Conservation (phyloP, 1,140 invertebrate genomes). For the Anastrepha ludens region DNA sequence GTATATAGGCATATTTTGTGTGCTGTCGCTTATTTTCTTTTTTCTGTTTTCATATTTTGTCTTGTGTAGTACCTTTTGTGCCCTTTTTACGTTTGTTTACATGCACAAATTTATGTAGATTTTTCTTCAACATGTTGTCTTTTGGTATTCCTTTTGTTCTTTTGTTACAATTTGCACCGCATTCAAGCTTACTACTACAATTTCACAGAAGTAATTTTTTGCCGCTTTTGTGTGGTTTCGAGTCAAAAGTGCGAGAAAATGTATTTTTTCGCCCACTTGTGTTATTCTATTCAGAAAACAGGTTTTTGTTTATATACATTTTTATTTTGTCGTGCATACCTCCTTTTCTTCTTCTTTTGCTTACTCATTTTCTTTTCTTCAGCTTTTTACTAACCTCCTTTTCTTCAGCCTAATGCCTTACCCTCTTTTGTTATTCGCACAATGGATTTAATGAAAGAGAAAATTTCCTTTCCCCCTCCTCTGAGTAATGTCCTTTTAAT, state of each 20-base stretch:
- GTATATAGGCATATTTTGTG: background rate
- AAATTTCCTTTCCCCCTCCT: conserved; percentile 2
- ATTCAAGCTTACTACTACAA: background rate
- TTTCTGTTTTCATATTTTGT: background rate
- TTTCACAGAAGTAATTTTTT: conserved; percentile 11
- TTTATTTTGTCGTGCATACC: background rate
- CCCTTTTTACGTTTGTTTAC: conserved; percentile 14
- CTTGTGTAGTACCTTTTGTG: background rate
- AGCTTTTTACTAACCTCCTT: background rate
- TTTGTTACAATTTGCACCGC: background rate
- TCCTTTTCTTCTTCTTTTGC: background rate
- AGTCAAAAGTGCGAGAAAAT: background rate
- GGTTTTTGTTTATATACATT: background rate
- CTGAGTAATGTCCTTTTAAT: background rate
- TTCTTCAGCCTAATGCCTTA: background rate
- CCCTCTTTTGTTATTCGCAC: background rate
- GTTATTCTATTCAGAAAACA: background rate
- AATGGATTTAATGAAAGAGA: conserved; percentile 42
- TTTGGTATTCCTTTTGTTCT: conserved; percentile 1
- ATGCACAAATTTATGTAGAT: conserved; percentile 22
- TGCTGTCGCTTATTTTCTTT: background rate
- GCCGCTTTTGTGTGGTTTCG: conserved; percentile 17
- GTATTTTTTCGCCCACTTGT: too few relatives aligned
- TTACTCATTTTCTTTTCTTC: background rate
- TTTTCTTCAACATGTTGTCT: background rate